Evolutionary conservation across 2,888 invertebrate species (phyloP).

Genomic region (Helleia helle): DNA sequence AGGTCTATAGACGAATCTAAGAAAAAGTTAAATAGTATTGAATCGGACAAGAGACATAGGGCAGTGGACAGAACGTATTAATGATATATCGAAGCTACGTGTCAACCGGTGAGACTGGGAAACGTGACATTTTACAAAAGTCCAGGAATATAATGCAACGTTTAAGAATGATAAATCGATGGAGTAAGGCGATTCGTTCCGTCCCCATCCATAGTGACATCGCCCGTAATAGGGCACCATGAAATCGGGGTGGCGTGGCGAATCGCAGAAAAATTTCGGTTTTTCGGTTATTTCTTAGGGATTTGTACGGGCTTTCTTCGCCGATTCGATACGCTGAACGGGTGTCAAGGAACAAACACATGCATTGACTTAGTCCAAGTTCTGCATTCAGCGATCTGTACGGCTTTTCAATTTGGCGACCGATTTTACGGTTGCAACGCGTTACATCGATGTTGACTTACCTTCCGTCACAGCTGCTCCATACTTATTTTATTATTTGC

Average conservation of each 20-base stretch:
- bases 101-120: conserved; percentile 39
- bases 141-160: conserved; percentile 52
- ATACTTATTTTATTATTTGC: conserved; percentile 36
- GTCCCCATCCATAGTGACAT: conserved; percentile 27
- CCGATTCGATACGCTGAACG: conserved; percentile 64
- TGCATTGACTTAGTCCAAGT: conserved; percentile 57
- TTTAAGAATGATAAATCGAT: conserved; percentile 71
- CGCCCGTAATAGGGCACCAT: conserved; percentile 54
- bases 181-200: conserved; percentile 65
- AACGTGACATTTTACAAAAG: conserved; percentile 61
- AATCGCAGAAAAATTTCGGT: conserved; percentile 74
- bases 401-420: conserved; percentile 65
- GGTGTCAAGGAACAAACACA: conserved; percentile 70
- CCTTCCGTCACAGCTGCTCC: conserved; percentile 71
- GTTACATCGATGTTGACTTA: conserved; percentile 74
- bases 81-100: conserved; percentile 32
- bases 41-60: conserved; percentile 8
- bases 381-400: conserved; percentile 46
- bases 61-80: conserved; percentile 13
- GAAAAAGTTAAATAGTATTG: not conserved
- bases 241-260: conserved; percentile 61
- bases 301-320: conserved; percentile 74
- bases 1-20: no score
- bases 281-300: conserved; percentile 74
- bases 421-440: conserved; percentile 62